phyloP scores from a whole-genome alignment of 2,797 vertebrate genomes.

The Lerista edwardsae region DNA sequence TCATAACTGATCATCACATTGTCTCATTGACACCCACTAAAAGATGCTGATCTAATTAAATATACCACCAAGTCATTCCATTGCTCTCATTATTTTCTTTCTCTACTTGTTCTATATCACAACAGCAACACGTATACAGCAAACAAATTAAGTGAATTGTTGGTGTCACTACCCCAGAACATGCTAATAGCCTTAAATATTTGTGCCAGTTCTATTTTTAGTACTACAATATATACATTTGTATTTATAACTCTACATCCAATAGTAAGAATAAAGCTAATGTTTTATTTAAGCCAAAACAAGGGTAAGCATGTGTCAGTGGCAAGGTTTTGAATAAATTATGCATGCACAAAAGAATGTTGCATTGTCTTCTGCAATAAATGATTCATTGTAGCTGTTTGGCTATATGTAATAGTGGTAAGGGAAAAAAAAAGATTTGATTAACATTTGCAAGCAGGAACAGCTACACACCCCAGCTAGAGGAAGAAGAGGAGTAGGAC shows the following conservation, averaged over 20 bases:
- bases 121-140: neutral
- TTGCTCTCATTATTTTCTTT: neutral
- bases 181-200: constrained; percentile 20
- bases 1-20: neutral
- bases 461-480: neutral
- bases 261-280: neutral
- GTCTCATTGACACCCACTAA: neutral
- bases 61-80: neutral
- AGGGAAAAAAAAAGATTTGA: neutral
- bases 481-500: neutral
- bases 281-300: constrained; percentile 20
- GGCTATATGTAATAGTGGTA: neutral
- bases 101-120: too few relatives aligned
- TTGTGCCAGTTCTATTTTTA: constrained; percentile 18
- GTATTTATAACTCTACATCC: neutral
- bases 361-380: constrained; percentile 5
- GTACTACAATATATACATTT: neutral
- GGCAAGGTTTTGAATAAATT: neutral
- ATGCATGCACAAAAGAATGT: neutral
- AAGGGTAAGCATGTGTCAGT: constrained; percentile 1
- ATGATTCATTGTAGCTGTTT: constrained; percentile 15
- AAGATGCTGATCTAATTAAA: neutral
- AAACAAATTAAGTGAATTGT: constrained; percentile 32
- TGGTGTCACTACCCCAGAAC: constrained; percentile 29
- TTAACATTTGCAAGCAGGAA: neutral